phyloP scores from a whole-genome alignment of 1,140 invertebrate genomes.

The Mycetomoellerius zeteki region DNA sequence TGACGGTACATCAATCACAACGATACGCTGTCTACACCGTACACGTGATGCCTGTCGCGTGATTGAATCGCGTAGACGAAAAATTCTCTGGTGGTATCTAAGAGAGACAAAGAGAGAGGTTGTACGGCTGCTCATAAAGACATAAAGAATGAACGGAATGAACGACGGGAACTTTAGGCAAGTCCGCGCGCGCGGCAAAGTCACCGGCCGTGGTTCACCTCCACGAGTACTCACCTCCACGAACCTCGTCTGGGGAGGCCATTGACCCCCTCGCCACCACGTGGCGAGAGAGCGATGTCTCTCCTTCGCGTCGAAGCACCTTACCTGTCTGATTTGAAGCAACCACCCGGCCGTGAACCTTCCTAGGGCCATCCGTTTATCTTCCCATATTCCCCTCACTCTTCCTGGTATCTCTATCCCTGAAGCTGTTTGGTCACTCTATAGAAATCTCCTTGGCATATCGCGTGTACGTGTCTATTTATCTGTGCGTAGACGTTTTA shows the following conservation, averaged over 20 bases:
- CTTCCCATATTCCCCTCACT: conserved; percentile 42
- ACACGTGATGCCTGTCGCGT: conserved; percentile 43
- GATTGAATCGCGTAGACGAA: conserved; percentile 39
- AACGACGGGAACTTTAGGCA: conserved; percentile 70
- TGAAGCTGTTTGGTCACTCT: conserved; percentile 14
- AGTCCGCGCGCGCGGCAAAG: conserved; percentile 58
- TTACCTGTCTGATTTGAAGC: conserved; percentile 77
- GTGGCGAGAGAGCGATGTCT: conserved; percentile 83
- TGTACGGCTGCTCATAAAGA: conserved; percentile 32
- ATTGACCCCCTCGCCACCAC: conserved; percentile 82
- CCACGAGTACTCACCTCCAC: conserved; percentile 69
- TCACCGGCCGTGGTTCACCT: conserved; percentile 60
- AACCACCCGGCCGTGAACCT: conserved; percentile 82
- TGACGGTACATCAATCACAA: conserved; percentile 47
- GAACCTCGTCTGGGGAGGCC: conserved; percentile 74
- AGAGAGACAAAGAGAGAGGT: conserved; percentile 27
- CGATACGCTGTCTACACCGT: not conserved
- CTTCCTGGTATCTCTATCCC: not conserved
- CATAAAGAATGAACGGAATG: conserved; percentile 50
- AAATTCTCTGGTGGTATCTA: conserved; percentile 24
- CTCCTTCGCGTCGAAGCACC: conserved; percentile 83
- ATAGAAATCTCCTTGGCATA: conserved; percentile 19
- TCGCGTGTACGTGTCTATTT: conserved; percentile 3
- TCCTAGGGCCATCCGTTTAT: conserved; percentile 68
- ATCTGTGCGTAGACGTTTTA: conserved; percentile 21